These are phyloP conservation scores for Oreohelix idahoensis DNA, from an alignment of 1,140 invertebrate genomes.

Conservation along the genomic window DNA sequence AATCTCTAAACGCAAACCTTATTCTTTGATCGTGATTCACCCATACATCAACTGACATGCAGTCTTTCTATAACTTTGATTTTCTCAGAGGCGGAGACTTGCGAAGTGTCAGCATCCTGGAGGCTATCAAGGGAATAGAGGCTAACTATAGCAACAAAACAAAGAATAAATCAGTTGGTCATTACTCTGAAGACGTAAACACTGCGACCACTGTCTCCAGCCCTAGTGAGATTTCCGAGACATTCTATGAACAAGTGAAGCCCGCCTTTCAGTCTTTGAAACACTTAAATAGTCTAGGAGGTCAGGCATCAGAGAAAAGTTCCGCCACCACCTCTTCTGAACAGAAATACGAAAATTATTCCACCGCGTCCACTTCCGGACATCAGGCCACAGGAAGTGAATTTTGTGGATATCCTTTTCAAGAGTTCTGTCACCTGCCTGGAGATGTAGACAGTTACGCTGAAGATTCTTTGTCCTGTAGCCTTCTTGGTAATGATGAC, in stretches of 20 bases:
- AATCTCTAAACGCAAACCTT: too few species aligned
- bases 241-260: neutral
- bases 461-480: neutral
- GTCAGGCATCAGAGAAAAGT: too few species aligned
- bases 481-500: neutral
- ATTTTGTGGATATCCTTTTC: too few species aligned
- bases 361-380: too few species aligned
- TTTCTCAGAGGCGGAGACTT: neutral
- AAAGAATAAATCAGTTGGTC: neutral
- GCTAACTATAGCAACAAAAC: neutral
- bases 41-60: too few species aligned
- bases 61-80: too few species aligned
- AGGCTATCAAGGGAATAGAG: constrained; percentile 5
- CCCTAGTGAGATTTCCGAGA: neutral
- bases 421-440: too few species aligned
- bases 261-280: neutral
- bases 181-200: neutral
- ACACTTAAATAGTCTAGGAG: neutral
- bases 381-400: too few species aligned
- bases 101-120: neutral
- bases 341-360: too few species aligned
- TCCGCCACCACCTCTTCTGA: too few species aligned
- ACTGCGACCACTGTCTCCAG: neutral
- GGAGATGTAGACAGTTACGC: neutral
- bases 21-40: too few species aligned